Percentiles rank a stretch among this genome's conserved stretches.
Evolutionary conservation across 2,797 vertebrate genomes (phyloP).

Genomic region (Telmatherina bonti): DNA sequence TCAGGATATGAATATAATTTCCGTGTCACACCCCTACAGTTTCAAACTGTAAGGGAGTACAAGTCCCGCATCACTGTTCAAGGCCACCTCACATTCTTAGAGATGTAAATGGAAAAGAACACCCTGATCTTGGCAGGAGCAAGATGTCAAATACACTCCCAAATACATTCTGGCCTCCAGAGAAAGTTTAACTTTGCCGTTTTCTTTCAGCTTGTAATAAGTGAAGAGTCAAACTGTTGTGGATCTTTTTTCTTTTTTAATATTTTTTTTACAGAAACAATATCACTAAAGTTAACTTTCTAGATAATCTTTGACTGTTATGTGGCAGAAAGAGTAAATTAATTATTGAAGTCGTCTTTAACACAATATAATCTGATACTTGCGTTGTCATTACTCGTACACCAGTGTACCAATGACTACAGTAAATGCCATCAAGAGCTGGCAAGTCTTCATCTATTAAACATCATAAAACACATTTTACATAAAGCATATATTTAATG

Average conservation of each 20-base stretch:
- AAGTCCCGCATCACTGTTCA: constrained; percentile 73
- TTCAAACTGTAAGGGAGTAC: constrained; percentile 76
- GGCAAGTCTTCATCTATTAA: no score
- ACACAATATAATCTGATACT: constrained; percentile 32
- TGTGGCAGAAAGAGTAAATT: constrained; percentile 39
- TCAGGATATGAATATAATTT: constrained; percentile 56
- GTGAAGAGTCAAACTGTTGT: constrained; percentile 5
- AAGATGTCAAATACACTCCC: constrained; percentile 51
- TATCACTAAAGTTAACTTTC: constrained; percentile 32
- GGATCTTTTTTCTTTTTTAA: constrained; percentile 23
- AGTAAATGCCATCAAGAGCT: constrained; percentile 39
- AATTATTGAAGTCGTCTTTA: constrained; percentile 49
- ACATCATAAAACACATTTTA: constrained; percentile 37
- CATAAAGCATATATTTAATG: constrained; percentile 46
- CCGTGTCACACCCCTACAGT: constrained; percentile 40
- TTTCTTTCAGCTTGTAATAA: constrained; percentile 39
- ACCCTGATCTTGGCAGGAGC: constrained; percentile 83
- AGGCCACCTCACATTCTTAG: constrained; percentile 83
- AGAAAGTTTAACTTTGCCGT: constrained; percentile 29
- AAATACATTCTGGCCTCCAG: constrained; percentile 31
- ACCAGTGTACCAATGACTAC: constrained; percentile 66
- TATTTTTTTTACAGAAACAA: constrained; percentile 15
- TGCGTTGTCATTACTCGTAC: constrained; percentile 55
- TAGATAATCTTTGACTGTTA: constrained; percentile 26
- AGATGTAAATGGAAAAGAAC: constrained; percentile 87